Base-by-base conservation (phyloP, 2,797 vertebrate genomes). In the Cirrhinus molitorella region DNA sequence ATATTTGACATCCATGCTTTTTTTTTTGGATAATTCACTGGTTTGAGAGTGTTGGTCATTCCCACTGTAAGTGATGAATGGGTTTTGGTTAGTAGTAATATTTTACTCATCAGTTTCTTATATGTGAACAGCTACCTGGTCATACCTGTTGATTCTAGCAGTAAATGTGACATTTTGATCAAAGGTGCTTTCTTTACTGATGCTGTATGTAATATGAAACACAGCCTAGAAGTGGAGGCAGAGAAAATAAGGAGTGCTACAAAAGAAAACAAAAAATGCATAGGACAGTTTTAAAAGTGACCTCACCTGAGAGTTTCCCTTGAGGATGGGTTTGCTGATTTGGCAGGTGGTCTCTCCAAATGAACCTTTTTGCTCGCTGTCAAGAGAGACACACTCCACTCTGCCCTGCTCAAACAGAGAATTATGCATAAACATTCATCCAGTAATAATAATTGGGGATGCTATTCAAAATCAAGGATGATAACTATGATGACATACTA, bases 1-100 rank as follows among this genome's bases (percentile, higher is more conserved):
- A 6, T 96, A 96, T 74, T 96, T 96, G 59, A 97, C 95, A 10
- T 88, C 87, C 40, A 97, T 91, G n/a, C 5, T 70, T 85, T 85
- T 88, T 1, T 0, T 85, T 88, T 84, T 89, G 83, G 86, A 83
- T 1, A 89, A 91, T 74, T 91, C 80, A 7, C 90, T 94, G 16
- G 12, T 40, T 47, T 0, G 0, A n/a, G 84, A 57, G 70, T 89
- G 91, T 3, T 85, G 1, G 25, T 83, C 23, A 79, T 96, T 97
- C 80, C 93, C 94, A 91, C 96, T 96, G 66, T 68, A 90, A 83
- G 17, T 25, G 21, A n/a, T 25, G 0, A 7, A 47, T n/a, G 40
- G 6, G 25, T 28, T 55, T 43, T 31, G 25, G 7, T 72, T 47
- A 43, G 23, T 59, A 19, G 51, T 14, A 17, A 40, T 13, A 37